phyloP scores from a whole-genome alignment of 2,888 invertebrate genomes.

The Cartodere bifasciata region DNA sequence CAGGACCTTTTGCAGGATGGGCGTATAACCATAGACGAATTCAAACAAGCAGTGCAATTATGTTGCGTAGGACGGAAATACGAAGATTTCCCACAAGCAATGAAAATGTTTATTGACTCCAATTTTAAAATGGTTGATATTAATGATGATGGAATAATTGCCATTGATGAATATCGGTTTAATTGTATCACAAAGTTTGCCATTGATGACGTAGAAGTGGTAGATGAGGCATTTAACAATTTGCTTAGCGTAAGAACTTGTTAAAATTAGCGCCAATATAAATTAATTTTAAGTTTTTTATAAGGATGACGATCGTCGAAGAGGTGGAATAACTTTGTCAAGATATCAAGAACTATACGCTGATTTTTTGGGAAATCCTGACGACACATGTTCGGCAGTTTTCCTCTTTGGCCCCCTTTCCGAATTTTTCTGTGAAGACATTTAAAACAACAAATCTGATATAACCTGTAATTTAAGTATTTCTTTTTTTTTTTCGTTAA shows the following conservation, averaged over 20 bases:
- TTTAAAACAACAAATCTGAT: background rate
- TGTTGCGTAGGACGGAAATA: constrained; percentile 67
- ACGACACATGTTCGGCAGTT: constrained; percentile 57
- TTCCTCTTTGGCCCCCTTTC: constrained; percentile 68
- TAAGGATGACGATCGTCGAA: constrained; percentile 72
- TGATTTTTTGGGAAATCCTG: constrained; percentile 65
- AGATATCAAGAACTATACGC: constrained; percentile 77
- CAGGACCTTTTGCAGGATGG: constrained; percentile 55
- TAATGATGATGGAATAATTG: constrained; percentile 68
- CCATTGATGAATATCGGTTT: constrained; percentile 68
- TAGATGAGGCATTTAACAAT: constrained; percentile 66
- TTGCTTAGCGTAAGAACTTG: constrained; percentile 53
- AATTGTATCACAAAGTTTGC: constrained; percentile 73
- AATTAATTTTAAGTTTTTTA: too few species aligned
- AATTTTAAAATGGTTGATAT: constrained; percentile 73
- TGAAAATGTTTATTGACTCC: constrained; percentile 76
- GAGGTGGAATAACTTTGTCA: constrained; percentile 62
- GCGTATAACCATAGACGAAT: constrained; percentile 67
- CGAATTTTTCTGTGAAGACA: constrained; percentile 29
- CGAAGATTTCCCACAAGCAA: constrained; percentile 71
- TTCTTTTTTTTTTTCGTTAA: background rate
- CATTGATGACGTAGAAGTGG: constrained; percentile 58
- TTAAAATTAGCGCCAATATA: constrained; percentile 2
- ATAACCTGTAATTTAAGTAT: background rate
- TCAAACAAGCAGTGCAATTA: constrained; percentile 68